Evolutionary conservation across 53 echinoderm and acorn worm genomes (phyloP).

Genomic region (Paracentrotus lividus): DNA sequence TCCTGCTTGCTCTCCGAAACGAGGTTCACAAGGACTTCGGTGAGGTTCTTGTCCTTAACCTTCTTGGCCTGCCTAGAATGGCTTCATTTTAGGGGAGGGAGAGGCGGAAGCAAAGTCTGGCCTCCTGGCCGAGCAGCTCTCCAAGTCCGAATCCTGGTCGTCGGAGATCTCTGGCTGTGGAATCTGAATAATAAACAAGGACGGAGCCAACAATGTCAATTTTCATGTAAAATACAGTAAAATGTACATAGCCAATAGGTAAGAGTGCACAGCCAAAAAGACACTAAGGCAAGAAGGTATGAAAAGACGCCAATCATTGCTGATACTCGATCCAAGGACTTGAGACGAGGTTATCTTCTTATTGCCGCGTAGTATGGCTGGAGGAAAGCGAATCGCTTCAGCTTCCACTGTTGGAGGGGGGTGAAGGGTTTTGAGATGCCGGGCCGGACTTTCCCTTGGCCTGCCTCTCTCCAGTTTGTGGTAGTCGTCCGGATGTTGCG

Average conservation of each 20-base stretch:
- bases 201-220: constrained; percentile 30
- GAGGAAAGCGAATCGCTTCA: constrained; percentile 6
- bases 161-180: no score
- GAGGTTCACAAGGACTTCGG: no score
- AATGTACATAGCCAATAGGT: constrained; percentile 31
- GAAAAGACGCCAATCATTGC: neutral
- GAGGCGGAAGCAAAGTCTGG: constrained; percentile 39
- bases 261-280: no score
- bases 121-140: no score
- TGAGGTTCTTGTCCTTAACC: no score
- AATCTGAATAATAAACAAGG: constrained; percentile 49
- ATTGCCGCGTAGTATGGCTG: constrained; percentile 10
- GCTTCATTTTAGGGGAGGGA: constrained; percentile 47
- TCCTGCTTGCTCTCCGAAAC: no score
- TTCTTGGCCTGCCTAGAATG: no score
- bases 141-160: no score
- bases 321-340: constrained; percentile 16
- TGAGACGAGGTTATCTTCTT: constrained; percentile 21
- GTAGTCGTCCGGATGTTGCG: constrained; percentile 27
- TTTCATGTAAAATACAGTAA: constrained; percentile 39
- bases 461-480: constrained; percentile 38
- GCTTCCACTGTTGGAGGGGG: constrained; percentile 14
- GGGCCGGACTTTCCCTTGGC: constrained; percentile 39
- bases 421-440: constrained; percentile 21
- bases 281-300: neutral